Evolutionary conservation across 2,797 vertebrate species (phyloP), one percentile per base, ranked within the genome.

Genomic region (Gambusia yucatana): DNA sequence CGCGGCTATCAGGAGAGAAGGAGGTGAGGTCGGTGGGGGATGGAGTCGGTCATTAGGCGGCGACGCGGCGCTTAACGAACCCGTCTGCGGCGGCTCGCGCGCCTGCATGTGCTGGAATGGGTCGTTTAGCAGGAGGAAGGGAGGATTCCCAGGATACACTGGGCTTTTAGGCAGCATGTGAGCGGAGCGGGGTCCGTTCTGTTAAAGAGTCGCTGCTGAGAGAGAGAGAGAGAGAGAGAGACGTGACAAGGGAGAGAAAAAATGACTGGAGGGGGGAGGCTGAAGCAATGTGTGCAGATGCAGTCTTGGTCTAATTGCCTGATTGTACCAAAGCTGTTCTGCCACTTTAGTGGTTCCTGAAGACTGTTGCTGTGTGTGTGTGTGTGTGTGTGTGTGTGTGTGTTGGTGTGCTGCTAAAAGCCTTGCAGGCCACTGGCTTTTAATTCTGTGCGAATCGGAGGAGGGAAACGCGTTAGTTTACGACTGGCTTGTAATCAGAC

Each of bases 261-360:
- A 77, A 73, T 22, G 7, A 30, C 67, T 75, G 41, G 25, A 41
- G 7, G 74, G 0, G 84, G 78, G 86, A 84, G 82, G 77, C 41
- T 7, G 5, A 77, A 55, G 81, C 55, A 82, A 81, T 87, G 88
- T 85, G 55, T 74, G 46, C 79, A 73, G 46, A 80, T 80, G 87
- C 86, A 91, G 84, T 82, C 87, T 77, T 73, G 80, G 87, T 92
- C 93, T 93, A 93, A 94, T 94, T 94, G 91, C 85, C 82, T 88
- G 88, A 94, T 93, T 93, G 92, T 93, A 84, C 84, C 88, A 30
- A 83, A 92, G 77, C 84, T 88, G 84, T 94, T 92, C 89, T 88
- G 90, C 84, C 77, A 79, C 88, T 88, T 44, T 46, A 84, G 84
- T 91, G 89, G 87, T 86, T 94, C 78, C 3, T 28, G 76, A 77